phyloP scores from a whole-genome alignment of 2,113 vertebrate genomes.

The Hippocampus comes region DNA sequence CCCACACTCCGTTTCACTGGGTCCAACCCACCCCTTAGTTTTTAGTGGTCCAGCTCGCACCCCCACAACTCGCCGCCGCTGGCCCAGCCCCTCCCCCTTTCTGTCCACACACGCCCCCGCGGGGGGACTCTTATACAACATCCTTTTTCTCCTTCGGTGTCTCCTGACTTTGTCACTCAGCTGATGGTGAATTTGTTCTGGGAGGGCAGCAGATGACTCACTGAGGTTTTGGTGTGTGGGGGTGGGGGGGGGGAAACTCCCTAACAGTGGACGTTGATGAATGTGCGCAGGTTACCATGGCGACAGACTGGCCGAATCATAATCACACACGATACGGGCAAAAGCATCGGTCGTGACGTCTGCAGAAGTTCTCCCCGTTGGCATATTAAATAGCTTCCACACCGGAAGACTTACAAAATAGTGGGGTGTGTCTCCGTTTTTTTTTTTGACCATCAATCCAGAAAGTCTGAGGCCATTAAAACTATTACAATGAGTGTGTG shows the following conservation, averaged over 20 bases:
- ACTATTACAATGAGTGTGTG: not conserved
- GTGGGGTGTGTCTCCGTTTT: not conserved
- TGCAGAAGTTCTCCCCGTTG: not conserved
- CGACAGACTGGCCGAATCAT: slow-evolving; percentile 32
- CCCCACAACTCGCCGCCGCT: not conserved
- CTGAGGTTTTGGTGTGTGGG: slow-evolving; percentile 14
- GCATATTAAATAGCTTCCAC: not conserved
- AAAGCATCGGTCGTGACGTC: not conserved
- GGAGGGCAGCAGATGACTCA: slow-evolving; percentile 53
- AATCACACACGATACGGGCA: slow-evolving; percentile 6
- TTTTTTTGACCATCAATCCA: not conserved
- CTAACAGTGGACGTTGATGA: slow-evolving; percentile 37
- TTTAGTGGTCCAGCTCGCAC: not conserved
- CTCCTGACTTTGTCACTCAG: slow-evolving; percentile 39
- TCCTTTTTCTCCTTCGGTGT: slow-evolving; percentile 26
- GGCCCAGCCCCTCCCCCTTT: slow-evolving; percentile 7
- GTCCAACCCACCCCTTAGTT: slow-evolving; percentile 3
- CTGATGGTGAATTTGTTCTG: slow-evolving; percentile 31
- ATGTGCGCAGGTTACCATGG: slow-evolving; percentile 47
- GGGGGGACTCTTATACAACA: slow-evolving; percentile 14
- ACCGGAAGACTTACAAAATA: not conserved
- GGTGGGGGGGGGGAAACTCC: slow-evolving; percentile 28
- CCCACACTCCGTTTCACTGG: not conserved
- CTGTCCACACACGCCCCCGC: slow-evolving; percentile 14
- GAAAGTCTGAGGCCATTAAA: not conserved